Percentiles rank a stretch among this genome's conserved stretches.
Evolutionary conservation across 2,797 vertebrate genomes (phyloP).

Genomic region (Clarias pachynema): DNA sequence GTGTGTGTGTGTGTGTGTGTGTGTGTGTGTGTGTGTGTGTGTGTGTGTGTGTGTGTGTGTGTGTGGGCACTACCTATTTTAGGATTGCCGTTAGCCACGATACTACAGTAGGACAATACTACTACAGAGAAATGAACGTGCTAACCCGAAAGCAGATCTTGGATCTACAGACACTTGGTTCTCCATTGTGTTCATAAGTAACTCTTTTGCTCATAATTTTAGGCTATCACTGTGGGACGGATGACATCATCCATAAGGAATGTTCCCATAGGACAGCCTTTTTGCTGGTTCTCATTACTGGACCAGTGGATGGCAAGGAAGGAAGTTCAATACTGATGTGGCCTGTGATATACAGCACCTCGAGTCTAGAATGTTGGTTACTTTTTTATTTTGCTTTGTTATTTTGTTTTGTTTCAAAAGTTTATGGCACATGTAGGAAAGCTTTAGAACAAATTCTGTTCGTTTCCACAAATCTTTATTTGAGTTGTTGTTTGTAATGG

Average conservation of each 20-base stretch:
- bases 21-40: constrained; percentile 1
- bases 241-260: constrained; percentile 68
- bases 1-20: constrained; percentile 9
- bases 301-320: constrained; percentile 35
- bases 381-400: not conserved
- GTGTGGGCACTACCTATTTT: constrained; percentile 5
- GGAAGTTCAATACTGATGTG: constrained; percentile 29
- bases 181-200: not conserved
- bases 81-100: not conserved
- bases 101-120: not conserved
- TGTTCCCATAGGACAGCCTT: constrained; percentile 58
- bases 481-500: not conserved
- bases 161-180: not conserved
- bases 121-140: not conserved
- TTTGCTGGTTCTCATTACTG: constrained; percentile 68
- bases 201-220: constrained; percentile 37
- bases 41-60: constrained; percentile 12
- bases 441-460: not conserved
- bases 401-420: too few species aligned
- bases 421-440: constrained; percentile 5
- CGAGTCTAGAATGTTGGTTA: not conserved
- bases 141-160: not conserved
- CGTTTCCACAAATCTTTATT: not conserved
- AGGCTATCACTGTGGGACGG: constrained; percentile 44
- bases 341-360: constrained; percentile 18